These are phyloP conservation scores for Leistus spinibarbis DNA, from an alignment of 2,888 invertebrate genomes.

Conservation along the genomic window DNA sequence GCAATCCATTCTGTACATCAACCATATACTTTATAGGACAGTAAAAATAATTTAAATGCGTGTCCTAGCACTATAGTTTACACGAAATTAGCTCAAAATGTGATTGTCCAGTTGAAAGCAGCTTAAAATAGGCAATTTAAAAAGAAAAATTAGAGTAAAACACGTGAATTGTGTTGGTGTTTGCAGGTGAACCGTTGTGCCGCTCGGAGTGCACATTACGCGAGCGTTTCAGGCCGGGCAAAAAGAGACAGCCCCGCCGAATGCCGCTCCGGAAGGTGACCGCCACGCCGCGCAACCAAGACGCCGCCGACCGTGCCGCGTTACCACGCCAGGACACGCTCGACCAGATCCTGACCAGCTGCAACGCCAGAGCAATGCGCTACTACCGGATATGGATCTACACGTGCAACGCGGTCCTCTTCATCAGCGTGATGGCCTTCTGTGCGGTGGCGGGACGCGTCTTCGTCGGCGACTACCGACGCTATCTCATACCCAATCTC, in stretches of 20 bases:
- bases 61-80: too few species aligned
- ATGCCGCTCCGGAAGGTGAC: conserved; percentile 39
- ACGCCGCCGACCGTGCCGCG: conserved; percentile 17
- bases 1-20: too few species aligned
- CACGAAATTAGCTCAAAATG: too few species aligned
- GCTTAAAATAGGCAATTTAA: too few species aligned
- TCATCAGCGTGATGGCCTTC: conserved; percentile 82
- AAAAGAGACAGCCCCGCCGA: conserved; percentile 20
- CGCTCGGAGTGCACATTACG: conserved; percentile 30
- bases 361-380: conserved; percentile 63
- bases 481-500: conserved; percentile 74
- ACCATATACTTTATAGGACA: too few species aligned
- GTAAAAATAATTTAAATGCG: too few species aligned
- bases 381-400: conserved; percentile 92
- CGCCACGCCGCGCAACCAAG: conserved; percentile 22
- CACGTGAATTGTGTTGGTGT: background rate
- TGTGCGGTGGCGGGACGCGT: conserved; percentile 76
- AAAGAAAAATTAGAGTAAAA: too few species aligned
- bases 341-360: conserved; percentile 38
- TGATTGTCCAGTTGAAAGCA: too few species aligned
- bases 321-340: conserved; percentile 31
- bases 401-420: conserved; percentile 87
- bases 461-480: conserved; percentile 71
- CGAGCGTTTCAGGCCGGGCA: conserved; percentile 32
- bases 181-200: conserved; percentile 19